These are phyloP conservation scores for Hypercompe scribonia DNA, from an alignment of 2,888 invertebrate genomes.

Conservation along the genomic window DNA sequence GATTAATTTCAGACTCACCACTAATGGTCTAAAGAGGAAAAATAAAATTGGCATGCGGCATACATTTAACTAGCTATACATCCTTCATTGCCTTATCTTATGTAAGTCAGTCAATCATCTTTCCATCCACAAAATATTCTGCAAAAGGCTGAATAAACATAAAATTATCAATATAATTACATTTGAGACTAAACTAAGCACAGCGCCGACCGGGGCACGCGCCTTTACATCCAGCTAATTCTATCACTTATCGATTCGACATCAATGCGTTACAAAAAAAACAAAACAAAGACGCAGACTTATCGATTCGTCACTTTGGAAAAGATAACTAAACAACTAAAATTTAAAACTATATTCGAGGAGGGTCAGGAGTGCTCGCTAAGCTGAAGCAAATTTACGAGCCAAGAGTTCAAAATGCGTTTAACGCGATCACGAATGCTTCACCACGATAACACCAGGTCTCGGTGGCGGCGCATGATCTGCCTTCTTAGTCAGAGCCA, in stretches of 20 bases:
- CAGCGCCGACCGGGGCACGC: conserved; percentile 75
- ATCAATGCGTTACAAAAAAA: conserved; percentile 72
- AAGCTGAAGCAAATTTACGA: conserved; percentile 69
- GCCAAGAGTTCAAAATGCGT: conserved; percentile 62
- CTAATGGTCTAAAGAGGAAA: conserved; percentile 50
- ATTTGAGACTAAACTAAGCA: conserved; percentile 84
- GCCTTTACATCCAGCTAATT: conserved; percentile 70
- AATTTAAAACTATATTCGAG: conserved; percentile 83
- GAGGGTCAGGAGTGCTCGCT: conserved; percentile 75
- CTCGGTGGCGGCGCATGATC: conserved; percentile 88
- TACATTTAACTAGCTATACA: conserved; percentile 60
- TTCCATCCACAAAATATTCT: conserved; percentile 64
- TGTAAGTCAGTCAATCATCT: conserved; percentile 77
- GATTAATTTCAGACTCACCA: conserved; percentile 36
- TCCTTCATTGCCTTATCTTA: conserved; percentile 69
- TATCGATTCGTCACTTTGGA: conserved; percentile 85
- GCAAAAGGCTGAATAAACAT: conserved; percentile 66
- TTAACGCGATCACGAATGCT: conserved; percentile 91
- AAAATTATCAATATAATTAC: conserved; percentile 69
- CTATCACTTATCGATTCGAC: conserved; percentile 68
- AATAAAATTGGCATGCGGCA: conserved; percentile 77
- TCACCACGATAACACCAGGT: conserved; percentile 96
- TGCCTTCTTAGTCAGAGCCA: conserved; percentile 86
- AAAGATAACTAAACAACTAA: conserved; percentile 82
- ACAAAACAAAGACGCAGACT: conserved; percentile 83